Evolutionary conservation across 92 coral and sea anemone genomes (phyloP), one percentile per base, ranked within the genome.

Genomic region (Isaurus tuberculatus): DNA sequence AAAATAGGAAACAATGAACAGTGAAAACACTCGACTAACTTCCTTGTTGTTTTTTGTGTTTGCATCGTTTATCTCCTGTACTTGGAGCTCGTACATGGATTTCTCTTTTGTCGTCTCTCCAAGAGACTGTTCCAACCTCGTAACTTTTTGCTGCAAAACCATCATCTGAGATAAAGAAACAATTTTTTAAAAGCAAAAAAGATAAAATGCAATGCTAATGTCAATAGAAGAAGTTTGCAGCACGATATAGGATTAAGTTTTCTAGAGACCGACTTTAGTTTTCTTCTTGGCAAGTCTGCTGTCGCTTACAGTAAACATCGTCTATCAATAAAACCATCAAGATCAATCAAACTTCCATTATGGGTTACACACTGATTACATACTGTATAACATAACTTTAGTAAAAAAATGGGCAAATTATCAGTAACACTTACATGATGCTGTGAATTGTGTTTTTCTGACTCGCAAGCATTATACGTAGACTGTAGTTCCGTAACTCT

Each of bases 401-500:
- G n/a, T 53, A 14, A 22, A 53, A 9, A 57, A 23, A 57, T 1
- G 27, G 2, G 6, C 11, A 17, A 0, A 0, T 13, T 30, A 14
- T 4, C 23, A 3, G 22, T 15, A 19, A 51, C 9, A 77, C 33
- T 78, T 11, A 71, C 81, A 48, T 83, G 90, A 63, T 91, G 94
- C 22, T 92, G 89, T 13, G 88, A 77, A 29, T 92, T 94, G 48
- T 80, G 80, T 55, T 86, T 90, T 53, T 86, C 92, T 2, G 85
- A 87, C 70, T 90, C 91, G 71, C 92, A 82, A 6, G 84, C 87
- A 40, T 92, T 92, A 31, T 78, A 86, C 37, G 79, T 81, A 0
- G 90, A 79, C 72, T 92, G 97, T 30, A 92, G 23, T 33, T 86
- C 97, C 5, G 90, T 82, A 20, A 83, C 57, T 70, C 90, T 71